Conservation (phyloP, 2,797 vertebrate genomes). For the Florisuga fusca region DNA sequence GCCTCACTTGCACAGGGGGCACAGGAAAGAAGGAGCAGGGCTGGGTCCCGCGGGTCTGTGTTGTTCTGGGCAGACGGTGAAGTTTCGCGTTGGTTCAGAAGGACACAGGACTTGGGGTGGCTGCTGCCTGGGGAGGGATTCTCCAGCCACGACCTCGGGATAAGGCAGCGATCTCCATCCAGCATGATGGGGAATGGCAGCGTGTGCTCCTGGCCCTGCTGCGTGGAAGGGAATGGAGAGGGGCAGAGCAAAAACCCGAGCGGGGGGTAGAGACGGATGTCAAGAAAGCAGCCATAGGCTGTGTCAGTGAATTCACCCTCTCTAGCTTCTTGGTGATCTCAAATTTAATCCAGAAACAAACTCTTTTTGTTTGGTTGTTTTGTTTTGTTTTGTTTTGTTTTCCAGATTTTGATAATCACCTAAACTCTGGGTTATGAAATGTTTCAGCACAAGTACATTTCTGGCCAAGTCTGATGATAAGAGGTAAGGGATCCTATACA, state of each 20-base stretch:
- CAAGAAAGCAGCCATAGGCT: background rate
- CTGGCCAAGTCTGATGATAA: background rate
- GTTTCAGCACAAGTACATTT: background rate
- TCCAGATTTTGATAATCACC: background rate
- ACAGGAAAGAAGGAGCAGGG: background rate
- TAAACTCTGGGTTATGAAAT: background rate
- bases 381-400: too few relatives aligned
- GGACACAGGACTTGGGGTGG: background rate
- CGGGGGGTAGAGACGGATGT: background rate
- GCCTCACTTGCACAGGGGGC: background rate
- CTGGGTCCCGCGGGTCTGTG: background rate
- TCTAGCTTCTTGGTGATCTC: background rate
- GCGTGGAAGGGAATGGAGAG: rapidly evolving
- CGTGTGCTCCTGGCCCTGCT: rapidly evolving
- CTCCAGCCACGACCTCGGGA: rapidly evolving
- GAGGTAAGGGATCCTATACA: background rate
- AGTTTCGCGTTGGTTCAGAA: background rate
- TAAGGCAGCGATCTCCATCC: background rate
- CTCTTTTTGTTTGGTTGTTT: background rate
- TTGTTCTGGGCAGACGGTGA: background rate
- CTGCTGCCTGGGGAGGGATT: background rate
- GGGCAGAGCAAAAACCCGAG: rapidly evolving
- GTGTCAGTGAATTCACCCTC: background rate
- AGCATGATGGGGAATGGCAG: rapidly evolving
- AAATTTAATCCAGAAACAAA: background rate